Evolutionary conservation across 2,888 invertebrate species (phyloP).

Genomic region (Diabrotica balteata): DNA sequence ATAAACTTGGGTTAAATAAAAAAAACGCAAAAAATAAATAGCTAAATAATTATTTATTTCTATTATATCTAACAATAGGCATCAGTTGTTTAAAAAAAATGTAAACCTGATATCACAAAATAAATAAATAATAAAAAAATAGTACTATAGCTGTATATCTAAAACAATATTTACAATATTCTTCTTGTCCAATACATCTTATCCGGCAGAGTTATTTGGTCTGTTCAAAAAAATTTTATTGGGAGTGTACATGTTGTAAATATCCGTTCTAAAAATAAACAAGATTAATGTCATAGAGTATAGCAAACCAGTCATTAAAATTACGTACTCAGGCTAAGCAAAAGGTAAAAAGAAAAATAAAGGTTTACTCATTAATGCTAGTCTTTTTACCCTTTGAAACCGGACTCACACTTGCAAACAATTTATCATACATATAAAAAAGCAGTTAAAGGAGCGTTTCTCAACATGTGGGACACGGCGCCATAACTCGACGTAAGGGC

Average conservation of each 20-base stretch:
- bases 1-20: too few relatives aligned
- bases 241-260: slow-evolving; percentile 73
- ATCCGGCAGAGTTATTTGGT: slow-evolving; percentile 57
- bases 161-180: slow-evolving; percentile 10
- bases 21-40: too few relatives aligned
- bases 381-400: too few relatives aligned
- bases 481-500: too few relatives aligned
- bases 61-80: background rate
- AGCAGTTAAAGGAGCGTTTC: too few relatives aligned
- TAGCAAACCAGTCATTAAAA: background rate
- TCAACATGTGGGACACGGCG: too few relatives aligned
- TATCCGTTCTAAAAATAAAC: slow-evolving; percentile 67
- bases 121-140: slow-evolving; percentile 21
- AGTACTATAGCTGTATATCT: slow-evolving; percentile 11
- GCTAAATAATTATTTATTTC: background rate
- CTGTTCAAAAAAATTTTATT: slow-evolving; percentile 69
- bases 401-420: too few relatives aligned
- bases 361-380: too few relatives aligned
- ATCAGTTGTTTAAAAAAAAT: slow-evolving; percentile 1
- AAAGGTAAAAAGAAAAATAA: too few relatives aligned
- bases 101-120: slow-evolving; percentile 24
- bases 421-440: too few relatives aligned
- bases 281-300: background rate
- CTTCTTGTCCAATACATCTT: slow-evolving; percentile 26
- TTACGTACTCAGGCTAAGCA: too few relatives aligned